A percentile compares a stretch with the other conserved stretches of the same genome.
These are phyloP conservation scores for Idris sp. DNA, from an alignment of 1,140 invertebrate genomes.

Conservation along the genomic window DNA sequence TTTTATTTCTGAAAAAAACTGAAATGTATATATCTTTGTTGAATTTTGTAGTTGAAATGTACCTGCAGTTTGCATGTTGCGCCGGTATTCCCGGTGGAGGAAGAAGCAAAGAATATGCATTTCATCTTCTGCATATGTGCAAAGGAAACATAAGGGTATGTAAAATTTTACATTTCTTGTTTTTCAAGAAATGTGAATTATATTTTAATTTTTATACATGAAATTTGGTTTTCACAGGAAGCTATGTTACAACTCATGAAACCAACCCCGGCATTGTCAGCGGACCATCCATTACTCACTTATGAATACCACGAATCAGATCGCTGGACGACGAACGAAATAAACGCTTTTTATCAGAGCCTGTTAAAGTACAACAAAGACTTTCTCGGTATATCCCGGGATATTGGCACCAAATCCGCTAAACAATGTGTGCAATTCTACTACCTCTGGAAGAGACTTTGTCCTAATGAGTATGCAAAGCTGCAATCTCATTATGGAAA, in stretches of 20 bases:
- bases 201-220: conserved; percentile 3
- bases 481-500: conserved; percentile 78
- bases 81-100: conserved; percentile 93
- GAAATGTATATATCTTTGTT: no score
- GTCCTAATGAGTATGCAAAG: conserved; percentile 89
- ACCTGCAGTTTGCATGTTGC: conserved; percentile 95
- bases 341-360: conserved; percentile 91
- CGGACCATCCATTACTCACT: conserved; percentile 85
- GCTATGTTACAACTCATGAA: conserved; percentile 91
- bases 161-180: no score
- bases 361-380: conserved; percentile 95
- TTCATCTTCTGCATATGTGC: conserved; percentile 92
- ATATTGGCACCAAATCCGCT: conserved; percentile 91
- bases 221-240: conserved; percentile 76
- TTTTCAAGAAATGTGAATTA: no score
- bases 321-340: conserved; percentile 91
- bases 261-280: conserved; percentile 84
- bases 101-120: conserved; percentile 95
- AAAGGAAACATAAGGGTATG: conserved; percentile 91
- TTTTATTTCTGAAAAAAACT: conserved; percentile 69
- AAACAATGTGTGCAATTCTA: conserved; percentile 99
- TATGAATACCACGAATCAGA: conserved; percentile 88
- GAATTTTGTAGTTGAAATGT: conserved; percentile 84
- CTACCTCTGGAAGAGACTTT: conserved; percentile 98
- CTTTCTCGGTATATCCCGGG: conserved; percentile 91